Conservation (phyloP, 2,113 vertebrate genomes). For the Hymenochirus boettgeri region DNA sequence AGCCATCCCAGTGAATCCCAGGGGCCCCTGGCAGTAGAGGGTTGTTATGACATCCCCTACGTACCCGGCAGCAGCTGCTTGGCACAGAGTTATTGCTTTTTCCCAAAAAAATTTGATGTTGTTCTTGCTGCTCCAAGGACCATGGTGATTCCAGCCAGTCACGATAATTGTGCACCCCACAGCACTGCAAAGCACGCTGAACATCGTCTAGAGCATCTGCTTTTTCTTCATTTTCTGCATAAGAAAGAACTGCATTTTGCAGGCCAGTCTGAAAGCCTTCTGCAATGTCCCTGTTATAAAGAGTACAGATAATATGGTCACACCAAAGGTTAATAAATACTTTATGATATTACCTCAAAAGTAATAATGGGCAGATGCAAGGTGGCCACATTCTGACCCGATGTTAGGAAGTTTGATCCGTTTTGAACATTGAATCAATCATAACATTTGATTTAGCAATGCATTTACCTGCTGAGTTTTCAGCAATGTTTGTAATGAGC, state of each 20-base stretch:
- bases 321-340: too few species aligned
- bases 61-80: constrained; percentile 73
- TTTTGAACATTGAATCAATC: too few species aligned
- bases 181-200: constrained; percentile 73
- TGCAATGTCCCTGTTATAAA: constrained; percentile 58
- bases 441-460: too few species aligned
- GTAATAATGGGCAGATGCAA: too few species aligned
- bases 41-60: constrained; percentile 66
- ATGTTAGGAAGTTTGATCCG: too few species aligned
- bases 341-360: too few species aligned
- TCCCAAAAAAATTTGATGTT: neutral
- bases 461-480: too few species aligned
- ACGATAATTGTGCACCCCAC: constrained; percentile 74
- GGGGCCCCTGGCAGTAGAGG: constrained; percentile 50
- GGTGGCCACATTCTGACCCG: too few species aligned
- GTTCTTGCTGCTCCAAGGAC: constrained; percentile 53
- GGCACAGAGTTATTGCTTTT: constrained; percentile 67
- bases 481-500: too few species aligned
- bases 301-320: neutral
- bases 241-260: constrained; percentile 64
- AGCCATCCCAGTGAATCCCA: constrained; percentile 68
- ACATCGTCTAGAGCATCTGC: constrained; percentile 75
- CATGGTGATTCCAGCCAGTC: constrained; percentile 80
- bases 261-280: constrained; percentile 76
- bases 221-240: constrained; percentile 69